These are phyloP conservation scores for Phylloscopus whistleri DNA, from an alignment of 2,113 vertebrate species.

Conservation along the genomic window DNA sequence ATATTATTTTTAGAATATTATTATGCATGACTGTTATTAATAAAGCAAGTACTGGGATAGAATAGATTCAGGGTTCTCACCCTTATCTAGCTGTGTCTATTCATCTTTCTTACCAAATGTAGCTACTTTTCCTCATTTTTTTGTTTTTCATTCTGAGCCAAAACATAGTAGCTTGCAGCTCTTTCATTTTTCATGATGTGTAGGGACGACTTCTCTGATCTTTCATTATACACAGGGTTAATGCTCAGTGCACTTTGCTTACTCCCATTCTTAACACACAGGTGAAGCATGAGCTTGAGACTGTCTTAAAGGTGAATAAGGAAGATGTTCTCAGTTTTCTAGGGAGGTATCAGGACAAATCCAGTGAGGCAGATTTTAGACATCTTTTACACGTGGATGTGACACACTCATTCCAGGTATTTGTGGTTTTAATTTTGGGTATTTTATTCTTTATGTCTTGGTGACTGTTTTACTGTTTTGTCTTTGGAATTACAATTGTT, in stretches of 20 bases:
- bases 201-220: background rate
- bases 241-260: background rate
- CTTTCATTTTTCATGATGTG: background rate
- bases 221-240: background rate
- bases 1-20: background rate
- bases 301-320: conserved; percentile 69
- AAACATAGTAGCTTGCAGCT: background rate
- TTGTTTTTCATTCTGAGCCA: background rate
- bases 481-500: background rate
- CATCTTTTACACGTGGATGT: conserved; percentile 69
- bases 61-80: background rate
- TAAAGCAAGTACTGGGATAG: background rate
- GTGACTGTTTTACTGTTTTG: background rate
- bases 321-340: conserved; percentile 71
- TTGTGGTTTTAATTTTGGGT: background rate
- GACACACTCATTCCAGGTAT: conserved; percentile 79
- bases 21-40: background rate
- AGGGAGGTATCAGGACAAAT: conserved; percentile 68
- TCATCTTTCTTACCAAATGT: background rate
- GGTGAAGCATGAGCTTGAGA: conserved; percentile 71
- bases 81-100: background rate
- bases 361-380: conserved; percentile 15
- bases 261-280: conserved; percentile 17
- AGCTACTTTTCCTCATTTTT: background rate
- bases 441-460: background rate